These are phyloP conservation scores for Lordiphosa fenestrarum DNA, from an alignment of 2,888 invertebrate genomes.

Conservation along the genomic window DNA sequence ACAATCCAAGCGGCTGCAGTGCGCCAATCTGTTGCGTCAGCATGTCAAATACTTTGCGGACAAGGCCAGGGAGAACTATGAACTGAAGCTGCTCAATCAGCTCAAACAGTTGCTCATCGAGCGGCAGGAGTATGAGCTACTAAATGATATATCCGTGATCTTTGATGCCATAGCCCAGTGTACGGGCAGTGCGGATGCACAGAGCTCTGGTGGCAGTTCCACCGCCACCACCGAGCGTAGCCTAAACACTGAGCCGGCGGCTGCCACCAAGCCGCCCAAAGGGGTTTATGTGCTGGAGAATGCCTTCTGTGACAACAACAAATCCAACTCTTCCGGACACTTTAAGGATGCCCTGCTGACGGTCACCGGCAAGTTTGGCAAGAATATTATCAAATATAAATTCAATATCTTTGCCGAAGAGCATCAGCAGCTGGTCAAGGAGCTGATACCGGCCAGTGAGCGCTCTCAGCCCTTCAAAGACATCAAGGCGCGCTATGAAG, in stretches of 20 bases:
- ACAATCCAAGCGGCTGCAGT: conserved; percentile 75
- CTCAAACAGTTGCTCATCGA: conserved; percentile 78
- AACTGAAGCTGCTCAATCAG: conserved; percentile 76
- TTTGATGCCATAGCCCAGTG: conserved; percentile 79
- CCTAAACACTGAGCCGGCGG: conserved; percentile 20
- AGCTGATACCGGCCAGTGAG: conserved; percentile 77
- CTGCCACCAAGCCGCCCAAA: conserved; percentile 65
- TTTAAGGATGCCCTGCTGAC: conserved; percentile 79
- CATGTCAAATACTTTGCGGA: conserved; percentile 80
- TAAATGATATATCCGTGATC: conserved; percentile 80
- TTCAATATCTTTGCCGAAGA: conserved; percentile 80
- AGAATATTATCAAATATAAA: conserved; percentile 80
- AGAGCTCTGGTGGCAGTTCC: conserved; percentile 79
- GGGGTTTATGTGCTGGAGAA: conserved; percentile 79
- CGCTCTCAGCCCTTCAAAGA: conserved; percentile 78
- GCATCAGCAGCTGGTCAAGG: conserved; percentile 77
- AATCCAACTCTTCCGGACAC: conserved; percentile 68
- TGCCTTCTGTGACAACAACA: conserved; percentile 78
- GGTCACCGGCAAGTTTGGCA: conserved; percentile 80
- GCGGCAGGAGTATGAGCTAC: conserved; percentile 77
- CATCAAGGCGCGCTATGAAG: conserved; percentile 76
- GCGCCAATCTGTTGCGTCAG: conserved; percentile 76
- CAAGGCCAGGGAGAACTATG: conserved; percentile 79
- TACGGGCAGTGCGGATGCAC: conserved; percentile 73
- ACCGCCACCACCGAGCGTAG: conserved; percentile 70